phyloP scores from a whole-genome alignment of 2,113 vertebrate species.

The Poeciliopsis turrubarensis region DNA sequence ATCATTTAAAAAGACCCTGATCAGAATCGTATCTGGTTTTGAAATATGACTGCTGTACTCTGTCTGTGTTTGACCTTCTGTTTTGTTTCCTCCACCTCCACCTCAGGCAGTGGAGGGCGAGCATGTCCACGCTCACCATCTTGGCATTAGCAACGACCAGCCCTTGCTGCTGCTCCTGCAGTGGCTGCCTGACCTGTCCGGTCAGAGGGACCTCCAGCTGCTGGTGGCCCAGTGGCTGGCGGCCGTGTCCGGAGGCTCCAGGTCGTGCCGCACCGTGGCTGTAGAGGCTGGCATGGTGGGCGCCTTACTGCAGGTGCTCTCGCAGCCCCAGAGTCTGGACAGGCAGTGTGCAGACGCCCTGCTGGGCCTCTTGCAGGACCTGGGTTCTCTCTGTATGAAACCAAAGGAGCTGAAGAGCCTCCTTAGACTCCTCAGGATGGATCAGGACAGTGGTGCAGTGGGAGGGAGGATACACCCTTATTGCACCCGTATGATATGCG shows the following conservation, averaged over 20 bases:
- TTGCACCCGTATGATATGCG: conserved; percentile 79
- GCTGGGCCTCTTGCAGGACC: conserved; percentile 84
- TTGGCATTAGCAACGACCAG: conserved; percentile 90
- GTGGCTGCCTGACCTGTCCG: conserved; percentile 86
- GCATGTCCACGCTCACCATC: conserved; percentile 76
- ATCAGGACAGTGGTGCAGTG: conserved; percentile 42
- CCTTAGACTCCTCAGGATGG: conserved; percentile 79
- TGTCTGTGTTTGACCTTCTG: conserved; percentile 4
- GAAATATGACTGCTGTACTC: neutral
- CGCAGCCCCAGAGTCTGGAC: conserved; percentile 75
- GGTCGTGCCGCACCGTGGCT: conserved; percentile 88
- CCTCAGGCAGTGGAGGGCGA: conserved; percentile 90
- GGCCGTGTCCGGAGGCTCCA: conserved; percentile 85
- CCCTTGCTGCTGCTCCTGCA: conserved; percentile 88
- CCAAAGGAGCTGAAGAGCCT: conserved; percentile 88
- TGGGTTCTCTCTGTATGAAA: conserved; percentile 88
- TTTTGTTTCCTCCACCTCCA: neutral
- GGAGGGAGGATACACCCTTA: conserved; percentile 76
- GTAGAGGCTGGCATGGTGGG: conserved; percentile 92
- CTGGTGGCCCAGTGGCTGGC: conserved; percentile 87
- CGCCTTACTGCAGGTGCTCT: conserved; percentile 83
- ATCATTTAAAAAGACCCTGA: too few relatives aligned
- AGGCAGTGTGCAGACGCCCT: conserved; percentile 84
- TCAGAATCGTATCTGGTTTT: too few relatives aligned
- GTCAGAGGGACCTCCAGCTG: conserved; percentile 84